Base-by-base conservation (phyloP, 2,888 invertebrate species). In the Unio delphinus region DNA sequence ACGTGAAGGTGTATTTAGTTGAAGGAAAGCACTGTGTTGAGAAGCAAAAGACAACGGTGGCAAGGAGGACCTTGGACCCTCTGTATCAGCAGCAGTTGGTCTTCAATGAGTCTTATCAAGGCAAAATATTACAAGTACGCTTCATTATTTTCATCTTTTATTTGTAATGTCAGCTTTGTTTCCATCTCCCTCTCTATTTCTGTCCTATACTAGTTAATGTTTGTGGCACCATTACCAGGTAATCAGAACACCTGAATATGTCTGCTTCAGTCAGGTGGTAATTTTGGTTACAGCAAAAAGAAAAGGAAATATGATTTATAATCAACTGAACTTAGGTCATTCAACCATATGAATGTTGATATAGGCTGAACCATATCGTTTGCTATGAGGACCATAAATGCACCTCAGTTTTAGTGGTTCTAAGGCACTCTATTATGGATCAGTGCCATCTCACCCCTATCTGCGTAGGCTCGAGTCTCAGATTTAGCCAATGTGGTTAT, bases 1-100 rank as follows among this genome's bases (percentile, higher is more conserved):
- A 99, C 91, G 98, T 99, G 26, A 99, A 99, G 92, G 97, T 99
- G 67, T 99, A 99, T 91, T 92, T 99, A 83, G 97, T 99, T 85
- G 97, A 95, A 89, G 99, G 98, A 67, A 99, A 99, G 91, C 95
- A 95, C 83, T 99, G 98, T 91, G 94, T 98, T 87, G 97, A 98
- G 82, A 99, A 99, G 92, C 96, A 97, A 85, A 99, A 99, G 92
- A 99, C 99, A n/a, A n/a, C 94, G 73, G 95, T 96, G 58, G 97
- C 98, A 64, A 93, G 98, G 79, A 93, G 97, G 86, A 99, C 99
- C 15, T 92, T 99, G 83, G 98, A 99, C 90, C 99, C 99, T 26
- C 93, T 98, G 65, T 99, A 99, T 91, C 98, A 99, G 90, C 97
- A 99, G 91, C 95, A 95, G 89, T 92, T 99, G 86, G 94, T 95